These are phyloP conservation scores for Ichneumoninae sp. DNA, from an alignment of 2,888 invertebrate species.

Conservation along the genomic window DNA sequence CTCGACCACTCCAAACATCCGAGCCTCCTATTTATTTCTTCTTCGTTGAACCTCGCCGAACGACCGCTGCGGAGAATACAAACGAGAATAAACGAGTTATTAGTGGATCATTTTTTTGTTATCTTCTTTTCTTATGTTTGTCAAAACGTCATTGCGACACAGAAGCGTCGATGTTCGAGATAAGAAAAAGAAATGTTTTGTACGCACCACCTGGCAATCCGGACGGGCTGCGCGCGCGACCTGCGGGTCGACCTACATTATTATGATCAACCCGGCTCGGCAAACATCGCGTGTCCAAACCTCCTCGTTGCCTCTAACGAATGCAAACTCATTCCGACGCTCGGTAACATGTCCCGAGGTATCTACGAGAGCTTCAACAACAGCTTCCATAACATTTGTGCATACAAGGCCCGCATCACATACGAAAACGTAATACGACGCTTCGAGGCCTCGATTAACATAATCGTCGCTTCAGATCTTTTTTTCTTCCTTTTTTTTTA, in stretches of 20 bases:
- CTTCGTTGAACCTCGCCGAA: background rate
- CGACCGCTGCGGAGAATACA: background rate
- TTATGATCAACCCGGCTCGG: constrained; percentile 20
- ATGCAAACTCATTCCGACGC: constrained; percentile 48
- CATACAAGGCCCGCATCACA: constrained; percentile 21
- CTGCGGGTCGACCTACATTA: constrained; percentile 56
- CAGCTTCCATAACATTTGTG: constrained; percentile 45
- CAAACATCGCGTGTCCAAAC: constrained; percentile 35
- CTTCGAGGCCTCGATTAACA: background rate
- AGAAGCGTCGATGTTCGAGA: background rate
- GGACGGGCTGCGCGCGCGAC: background rate
- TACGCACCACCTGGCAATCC: constrained; percentile 33
- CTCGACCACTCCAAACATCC: background rate
- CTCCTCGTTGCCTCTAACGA: constrained; percentile 7
- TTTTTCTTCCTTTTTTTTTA: background rate
- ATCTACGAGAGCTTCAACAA: constrained; percentile 31
- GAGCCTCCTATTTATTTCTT: background rate
- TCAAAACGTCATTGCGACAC: background rate
- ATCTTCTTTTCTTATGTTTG: background rate
- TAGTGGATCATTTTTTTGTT: background rate
- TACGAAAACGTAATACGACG: background rate
- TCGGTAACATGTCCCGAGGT: constrained; percentile 35
- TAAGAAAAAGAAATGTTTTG: constrained; percentile 6
- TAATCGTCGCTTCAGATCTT: background rate
- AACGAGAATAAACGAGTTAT: background rate